A percentile compares a stretch with the other conserved stretches of the same genome.
Evolutionary conservation across 2,113 vertebrate species (phyloP).

Genomic region (Rhizomys pruinosus): DNA sequence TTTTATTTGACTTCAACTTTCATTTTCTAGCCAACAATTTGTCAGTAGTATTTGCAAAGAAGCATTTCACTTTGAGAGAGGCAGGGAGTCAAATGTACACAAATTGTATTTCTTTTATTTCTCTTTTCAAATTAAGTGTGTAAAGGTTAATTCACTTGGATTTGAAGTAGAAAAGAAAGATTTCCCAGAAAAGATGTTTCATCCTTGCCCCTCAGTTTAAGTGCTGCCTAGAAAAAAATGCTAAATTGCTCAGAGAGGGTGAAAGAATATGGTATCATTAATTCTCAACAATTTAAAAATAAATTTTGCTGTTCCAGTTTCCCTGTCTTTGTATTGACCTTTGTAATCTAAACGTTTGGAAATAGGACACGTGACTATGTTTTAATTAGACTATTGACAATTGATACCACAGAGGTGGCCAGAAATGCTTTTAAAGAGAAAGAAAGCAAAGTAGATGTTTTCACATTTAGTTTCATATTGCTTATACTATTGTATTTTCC

Average conservation of each 20-base stretch:
- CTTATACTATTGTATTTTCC: not conserved
- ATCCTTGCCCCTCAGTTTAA: not conserved
- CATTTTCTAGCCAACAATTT: not conserved
- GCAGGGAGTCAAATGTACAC: not conserved
- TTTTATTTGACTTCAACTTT: slow-evolving; percentile 24
- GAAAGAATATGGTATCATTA: not conserved
- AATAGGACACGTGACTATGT: slow-evolving; percentile 58
- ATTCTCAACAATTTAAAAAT: slow-evolving; percentile 68
- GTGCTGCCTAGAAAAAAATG: slow-evolving; percentile 23
- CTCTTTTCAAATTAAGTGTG: slow-evolving; percentile 10
- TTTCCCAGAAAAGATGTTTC: slow-evolving; percentile 45
- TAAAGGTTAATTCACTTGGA: slow-evolving; percentile 31
- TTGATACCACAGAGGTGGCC: slow-evolving; percentile 66
- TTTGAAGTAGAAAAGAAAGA: slow-evolving; percentile 47
- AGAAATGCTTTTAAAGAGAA: slow-evolving; percentile 64
- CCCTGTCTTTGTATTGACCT: slow-evolving; percentile 50
- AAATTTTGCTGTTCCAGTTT: slow-evolving; percentile 59
- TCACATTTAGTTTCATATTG: slow-evolving; percentile 73
- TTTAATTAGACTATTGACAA: slow-evolving; percentile 81
- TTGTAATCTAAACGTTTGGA: slow-evolving; percentile 66
- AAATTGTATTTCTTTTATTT: not conserved
- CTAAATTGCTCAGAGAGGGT: slow-evolving; percentile 32
- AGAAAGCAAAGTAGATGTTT: slow-evolving; percentile 65
- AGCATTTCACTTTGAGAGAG: not conserved
- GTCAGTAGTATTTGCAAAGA: slow-evolving; percentile 2